phyloP scores from a whole-genome alignment of 2,888 invertebrate genomes.

The Dichetophora obliterata region DNA sequence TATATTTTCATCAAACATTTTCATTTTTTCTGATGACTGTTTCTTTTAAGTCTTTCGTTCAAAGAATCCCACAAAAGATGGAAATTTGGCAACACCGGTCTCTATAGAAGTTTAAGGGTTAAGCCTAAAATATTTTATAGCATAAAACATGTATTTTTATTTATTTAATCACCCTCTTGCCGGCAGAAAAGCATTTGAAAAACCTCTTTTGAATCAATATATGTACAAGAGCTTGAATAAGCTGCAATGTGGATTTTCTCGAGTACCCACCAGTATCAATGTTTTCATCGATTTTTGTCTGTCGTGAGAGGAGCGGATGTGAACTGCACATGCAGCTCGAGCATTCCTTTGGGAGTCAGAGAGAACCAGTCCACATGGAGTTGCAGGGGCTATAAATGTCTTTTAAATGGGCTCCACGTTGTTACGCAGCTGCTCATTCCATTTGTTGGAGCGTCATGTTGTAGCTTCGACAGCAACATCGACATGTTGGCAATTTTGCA shows the following conservation, averaged over 20 bases:
- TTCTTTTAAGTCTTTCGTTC: too few relatives aligned
- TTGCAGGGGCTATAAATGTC: neutral
- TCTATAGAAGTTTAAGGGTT: too few relatives aligned
- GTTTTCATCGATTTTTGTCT: constrained; percentile 15
- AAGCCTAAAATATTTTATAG: too few relatives aligned
- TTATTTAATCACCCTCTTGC: too few relatives aligned
- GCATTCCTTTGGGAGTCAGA: neutral
- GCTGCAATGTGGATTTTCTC: neutral
- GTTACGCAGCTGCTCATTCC: neutral
- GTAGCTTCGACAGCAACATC: neutral
- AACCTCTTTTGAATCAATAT: neutral
- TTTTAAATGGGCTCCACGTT: neutral
- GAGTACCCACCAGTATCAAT: too few relatives aligned
- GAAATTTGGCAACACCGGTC: too few relatives aligned
- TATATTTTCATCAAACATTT: too few relatives aligned
- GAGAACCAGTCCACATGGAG: neutral
- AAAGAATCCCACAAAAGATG: too few relatives aligned
- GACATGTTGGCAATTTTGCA: neutral
- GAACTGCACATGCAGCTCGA: too few relatives aligned
- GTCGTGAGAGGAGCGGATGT: neutral
- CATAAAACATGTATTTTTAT: too few relatives aligned
- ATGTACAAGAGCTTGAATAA: neutral
- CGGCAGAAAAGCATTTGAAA: neutral
- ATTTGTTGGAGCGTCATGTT: neutral
- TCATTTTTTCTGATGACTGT: too few relatives aligned